Evolutionary conservation across 2,797 vertebrate genomes (phyloP), one percentile per base, ranked within the genome.

Genomic region (Gymnodraco acuticeps): DNA sequence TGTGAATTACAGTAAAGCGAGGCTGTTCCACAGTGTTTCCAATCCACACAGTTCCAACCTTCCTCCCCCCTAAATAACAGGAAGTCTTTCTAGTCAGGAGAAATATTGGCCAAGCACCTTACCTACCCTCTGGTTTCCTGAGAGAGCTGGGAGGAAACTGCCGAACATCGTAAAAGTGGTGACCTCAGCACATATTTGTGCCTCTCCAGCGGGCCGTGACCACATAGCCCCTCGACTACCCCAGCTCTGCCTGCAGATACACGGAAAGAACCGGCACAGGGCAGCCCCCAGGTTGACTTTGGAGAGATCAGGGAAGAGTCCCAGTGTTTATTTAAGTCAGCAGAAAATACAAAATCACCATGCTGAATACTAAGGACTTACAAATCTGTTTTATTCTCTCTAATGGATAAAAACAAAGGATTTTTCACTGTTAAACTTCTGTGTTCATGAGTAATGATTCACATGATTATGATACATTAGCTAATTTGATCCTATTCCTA

Each of bases 71-170:
- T 16, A 66, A 85, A 90, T 92, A 95, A 94, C 94, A 95, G 94
- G 93, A 95, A 95, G 90, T 91, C 79, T 87, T 91, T 92, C 81
- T 91, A 85, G 87, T 93, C 85, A 88, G 82, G 84, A 93, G 86
- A 89, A 85, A 86, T 73, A 87, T 91, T 92, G 83, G 88, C 88
- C 88, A 85, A 91, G 95, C 91, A 89, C 93, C 94, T 93, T 84
- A 88, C 90, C 96, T 96, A 95, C 95, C 95, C 91, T 82, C 84
- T 16, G 74, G 88, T 95, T 98, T 98, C 97, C 97, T 97, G 97
- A 95, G 92, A 92, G 87, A 89, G 81, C 83, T 74, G 86, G 86
- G 89, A 95, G 96, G 97, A 97, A 97, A 94, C 89, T 85, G 89
- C 75, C 72, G 53, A 81, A 87, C 70, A 70, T 81, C 55, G 23